A percentile compares a stretch with the other conserved stretches of the same genome.
Evolutionary conservation across 2,113 vertebrate species (phyloP).

Genomic region (Dunckerocampus dactyliophorus): DNA sequence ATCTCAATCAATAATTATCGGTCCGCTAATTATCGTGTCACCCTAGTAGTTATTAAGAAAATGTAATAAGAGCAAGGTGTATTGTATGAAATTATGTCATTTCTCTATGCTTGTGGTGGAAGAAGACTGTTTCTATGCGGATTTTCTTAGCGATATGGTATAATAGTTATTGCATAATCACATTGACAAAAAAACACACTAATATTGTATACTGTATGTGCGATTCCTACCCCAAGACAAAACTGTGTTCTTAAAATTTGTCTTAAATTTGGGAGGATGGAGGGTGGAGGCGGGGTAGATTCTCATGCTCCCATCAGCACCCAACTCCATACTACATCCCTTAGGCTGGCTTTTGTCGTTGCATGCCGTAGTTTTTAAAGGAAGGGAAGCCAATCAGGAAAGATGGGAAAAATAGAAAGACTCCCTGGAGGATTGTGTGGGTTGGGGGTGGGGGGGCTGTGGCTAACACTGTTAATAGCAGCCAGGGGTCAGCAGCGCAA

Average conservation of each 20-base stretch:
- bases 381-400: constrained; percentile 55
- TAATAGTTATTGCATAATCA: too few relatives aligned
- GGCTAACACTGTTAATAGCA: constrained; percentile 77
- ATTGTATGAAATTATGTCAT: too few relatives aligned
- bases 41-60: too few relatives aligned
- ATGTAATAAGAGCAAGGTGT: too few relatives aligned
- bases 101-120: too few relatives aligned
- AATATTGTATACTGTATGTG: constrained; percentile 11
- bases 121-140: too few relatives aligned
- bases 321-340: constrained; percentile 65
- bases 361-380: constrained; percentile 70
- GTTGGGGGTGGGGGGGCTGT: constrained; percentile 41
- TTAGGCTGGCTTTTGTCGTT: constrained; percentile 68
- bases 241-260: constrained; percentile 20
- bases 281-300: constrained; percentile 45
- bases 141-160: too few relatives aligned
- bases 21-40: too few relatives aligned
- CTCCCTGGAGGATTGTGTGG: constrained; percentile 77
- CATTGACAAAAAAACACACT: background rate
- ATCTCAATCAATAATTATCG: too few relatives aligned
- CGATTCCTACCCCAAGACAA: background rate
- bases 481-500: constrained; percentile 89
- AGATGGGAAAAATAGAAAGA: constrained; percentile 57
- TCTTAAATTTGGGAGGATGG: constrained; percentile 44
- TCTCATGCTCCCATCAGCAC: constrained; percentile 78